phyloP scores from a whole-genome alignment of 1,140 invertebrate species.

The Bilobella aurantiaca region DNA sequence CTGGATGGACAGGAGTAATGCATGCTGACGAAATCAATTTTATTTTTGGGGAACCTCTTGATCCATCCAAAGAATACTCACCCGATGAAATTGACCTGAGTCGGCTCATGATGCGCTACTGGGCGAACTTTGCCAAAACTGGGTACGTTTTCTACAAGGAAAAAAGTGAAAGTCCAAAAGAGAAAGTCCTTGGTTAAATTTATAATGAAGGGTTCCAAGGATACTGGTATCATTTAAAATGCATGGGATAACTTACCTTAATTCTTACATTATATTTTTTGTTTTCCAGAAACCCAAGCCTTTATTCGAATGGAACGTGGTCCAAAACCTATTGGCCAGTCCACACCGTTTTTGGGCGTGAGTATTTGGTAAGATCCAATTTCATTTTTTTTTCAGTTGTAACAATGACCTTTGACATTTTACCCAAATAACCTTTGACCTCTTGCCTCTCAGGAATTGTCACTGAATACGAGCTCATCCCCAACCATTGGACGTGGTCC shows the following conservation, averaged over 20 bases:
- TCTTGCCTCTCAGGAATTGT: constrained; percentile 13
- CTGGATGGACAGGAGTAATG: constrained; percentile 68
- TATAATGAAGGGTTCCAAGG: too few species aligned
- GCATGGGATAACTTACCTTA: too few species aligned
- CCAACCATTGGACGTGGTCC: constrained; percentile 63
- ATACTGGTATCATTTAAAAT: too few species aligned
- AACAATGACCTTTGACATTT: too few species aligned
- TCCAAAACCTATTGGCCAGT: constrained; percentile 65
- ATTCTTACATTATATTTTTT: background rate
- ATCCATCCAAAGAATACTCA: constrained; percentile 65
- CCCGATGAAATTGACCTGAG: constrained; percentile 68
- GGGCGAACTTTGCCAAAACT: constrained; percentile 89
- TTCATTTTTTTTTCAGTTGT: background rate
- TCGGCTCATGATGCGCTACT: constrained; percentile 81
- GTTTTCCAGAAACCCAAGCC: constrained; percentile 50
- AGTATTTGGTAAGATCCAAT: constrained; percentile 52
- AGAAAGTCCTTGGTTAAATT: background rate
- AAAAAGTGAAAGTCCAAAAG: too few species aligned
- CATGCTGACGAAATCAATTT: constrained; percentile 90
- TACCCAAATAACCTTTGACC: background rate
- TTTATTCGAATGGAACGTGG: constrained; percentile 45
- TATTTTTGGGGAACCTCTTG: constrained; percentile 68
- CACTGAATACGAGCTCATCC: constrained; percentile 21
- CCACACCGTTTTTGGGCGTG: constrained; percentile 67
- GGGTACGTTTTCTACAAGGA: constrained; percentile 52